Percentiles rank a stretch among this genome's conserved stretches.
Conservation (phyloP, 2,797 vertebrate genomes). For the Meda fulgida region DNA sequence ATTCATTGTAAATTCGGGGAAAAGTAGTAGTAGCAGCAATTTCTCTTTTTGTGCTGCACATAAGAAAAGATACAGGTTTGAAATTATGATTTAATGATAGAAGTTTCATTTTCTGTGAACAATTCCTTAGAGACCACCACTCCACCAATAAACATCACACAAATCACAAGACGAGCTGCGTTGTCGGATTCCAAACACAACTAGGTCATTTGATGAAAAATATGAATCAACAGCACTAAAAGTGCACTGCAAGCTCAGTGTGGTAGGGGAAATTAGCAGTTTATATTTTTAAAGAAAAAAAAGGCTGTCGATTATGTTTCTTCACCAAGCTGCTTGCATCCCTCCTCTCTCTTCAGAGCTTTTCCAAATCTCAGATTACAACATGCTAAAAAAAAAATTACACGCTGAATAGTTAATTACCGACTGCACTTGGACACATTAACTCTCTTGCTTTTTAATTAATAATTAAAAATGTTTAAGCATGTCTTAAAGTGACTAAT, state of each 20-base stretch:
- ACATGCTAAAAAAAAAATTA: slow-evolving; percentile 48
- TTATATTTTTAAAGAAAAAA: neutral
- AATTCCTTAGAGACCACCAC: neutral
- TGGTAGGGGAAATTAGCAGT: neutral
- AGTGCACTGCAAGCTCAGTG: neutral
- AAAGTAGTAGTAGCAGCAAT: neutral
- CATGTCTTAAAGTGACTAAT: slow-evolving; percentile 51
- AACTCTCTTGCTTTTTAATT: slow-evolving; percentile 52
- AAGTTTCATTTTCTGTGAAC: neutral
- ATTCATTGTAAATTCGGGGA: neutral
- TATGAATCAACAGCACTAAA: neutral
- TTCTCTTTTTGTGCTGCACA: neutral
- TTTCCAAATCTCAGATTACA: slow-evolving; percentile 61
- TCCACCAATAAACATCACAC: neutral
- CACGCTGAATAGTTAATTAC: slow-evolving; percentile 58
- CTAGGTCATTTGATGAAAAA: slow-evolving; percentile 20
- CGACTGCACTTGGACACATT: slow-evolving; percentile 48
- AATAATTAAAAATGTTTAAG: slow-evolving; percentile 66
- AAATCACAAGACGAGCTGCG: neutral
- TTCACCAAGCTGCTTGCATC: neutral
- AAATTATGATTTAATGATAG: neutral
- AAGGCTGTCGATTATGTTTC: neutral
- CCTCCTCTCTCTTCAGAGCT: slow-evolving; percentile 12
- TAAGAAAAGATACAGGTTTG: neutral
- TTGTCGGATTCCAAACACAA: neutral